phyloP scores from a whole-genome alignment of 2,113 vertebrate species.

The Labeo catla region DNA sequence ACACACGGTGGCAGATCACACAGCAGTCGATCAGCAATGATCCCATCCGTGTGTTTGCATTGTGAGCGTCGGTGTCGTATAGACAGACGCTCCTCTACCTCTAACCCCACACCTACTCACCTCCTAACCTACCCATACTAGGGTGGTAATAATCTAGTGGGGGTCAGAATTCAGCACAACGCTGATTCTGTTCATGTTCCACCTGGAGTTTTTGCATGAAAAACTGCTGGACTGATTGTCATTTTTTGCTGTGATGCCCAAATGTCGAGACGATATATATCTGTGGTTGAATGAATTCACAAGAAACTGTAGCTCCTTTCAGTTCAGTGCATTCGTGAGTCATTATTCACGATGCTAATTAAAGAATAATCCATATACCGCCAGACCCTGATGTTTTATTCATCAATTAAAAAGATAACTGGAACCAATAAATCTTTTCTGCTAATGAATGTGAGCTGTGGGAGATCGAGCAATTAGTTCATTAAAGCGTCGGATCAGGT shows the following conservation, averaged over 20 bases:
- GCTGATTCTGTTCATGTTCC: too few species aligned
- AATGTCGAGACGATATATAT: neutral
- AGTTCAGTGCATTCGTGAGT: neutral
- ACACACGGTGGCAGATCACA: too few species aligned
- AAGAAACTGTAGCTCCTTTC: neutral
- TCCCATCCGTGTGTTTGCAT: neutral
- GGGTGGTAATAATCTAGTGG: too few species aligned
- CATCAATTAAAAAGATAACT: constrained; percentile 5
- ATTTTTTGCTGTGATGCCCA: neutral
- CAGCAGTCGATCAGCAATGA: neutral
- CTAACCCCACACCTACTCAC: too few species aligned
- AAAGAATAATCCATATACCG: neutral
- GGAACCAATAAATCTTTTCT: neutral
- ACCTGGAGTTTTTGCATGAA: neutral
- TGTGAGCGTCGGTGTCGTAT: neutral
- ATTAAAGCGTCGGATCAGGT: neutral
- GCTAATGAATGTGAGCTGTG: constrained; percentile 8
- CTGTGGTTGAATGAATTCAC: neutral
- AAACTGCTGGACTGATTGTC: neutral
- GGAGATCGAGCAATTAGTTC: neutral
- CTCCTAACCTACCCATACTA: too few species aligned
- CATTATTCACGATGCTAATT: constrained; percentile 22
- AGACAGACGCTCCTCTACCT: neutral
- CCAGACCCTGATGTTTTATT: constrained; percentile 1
- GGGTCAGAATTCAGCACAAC: too few species aligned